Conservation (phyloP, 2,888 invertebrate genomes). For the Lasioglossum vierecki region DNA sequence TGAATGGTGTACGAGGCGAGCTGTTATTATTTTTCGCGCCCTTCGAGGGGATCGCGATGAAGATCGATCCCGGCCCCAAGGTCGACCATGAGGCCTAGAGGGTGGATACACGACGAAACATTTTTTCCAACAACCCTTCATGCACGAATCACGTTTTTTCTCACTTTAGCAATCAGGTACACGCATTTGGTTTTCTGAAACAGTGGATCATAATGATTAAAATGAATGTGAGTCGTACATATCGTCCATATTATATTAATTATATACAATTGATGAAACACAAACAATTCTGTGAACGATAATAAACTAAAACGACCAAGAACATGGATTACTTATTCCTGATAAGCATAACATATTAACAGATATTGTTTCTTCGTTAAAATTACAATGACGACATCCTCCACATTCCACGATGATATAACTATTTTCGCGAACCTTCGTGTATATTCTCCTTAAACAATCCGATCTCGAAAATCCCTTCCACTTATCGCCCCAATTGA, state of each 20-base stretch:
- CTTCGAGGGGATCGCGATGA: conserved; percentile 35
- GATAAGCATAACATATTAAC: too few species aligned
- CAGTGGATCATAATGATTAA: too few species aligned
- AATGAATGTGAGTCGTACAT: too few species aligned
- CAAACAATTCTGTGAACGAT: too few species aligned
- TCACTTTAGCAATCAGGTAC: background rate
- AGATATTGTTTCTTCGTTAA: background rate
- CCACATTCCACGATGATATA: background rate
- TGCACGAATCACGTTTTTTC: background rate
- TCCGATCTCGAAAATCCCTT: background rate
- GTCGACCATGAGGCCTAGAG: conserved; percentile 22
- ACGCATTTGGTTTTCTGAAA: background rate
- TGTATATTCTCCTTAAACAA: background rate
- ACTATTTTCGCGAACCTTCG: background rate
- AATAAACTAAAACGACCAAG: too few species aligned
- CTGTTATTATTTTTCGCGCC: conserved; percentile 56
- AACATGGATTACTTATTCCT: too few species aligned
- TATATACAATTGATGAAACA: too few species aligned
- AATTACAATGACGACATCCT: too few species aligned
- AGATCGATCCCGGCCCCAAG: conserved; percentile 42
- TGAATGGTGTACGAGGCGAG: conserved; percentile 23
- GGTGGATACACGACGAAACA: background rate
- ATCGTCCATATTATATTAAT: too few species aligned
- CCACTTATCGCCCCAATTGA: background rate
- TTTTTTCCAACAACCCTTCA: background rate